A percentile compares a stretch with the other conserved stretches of the same genome.
Evolutionary conservation across 2,797 vertebrate species (phyloP).

Genomic region (Smutsia gigantea): DNA sequence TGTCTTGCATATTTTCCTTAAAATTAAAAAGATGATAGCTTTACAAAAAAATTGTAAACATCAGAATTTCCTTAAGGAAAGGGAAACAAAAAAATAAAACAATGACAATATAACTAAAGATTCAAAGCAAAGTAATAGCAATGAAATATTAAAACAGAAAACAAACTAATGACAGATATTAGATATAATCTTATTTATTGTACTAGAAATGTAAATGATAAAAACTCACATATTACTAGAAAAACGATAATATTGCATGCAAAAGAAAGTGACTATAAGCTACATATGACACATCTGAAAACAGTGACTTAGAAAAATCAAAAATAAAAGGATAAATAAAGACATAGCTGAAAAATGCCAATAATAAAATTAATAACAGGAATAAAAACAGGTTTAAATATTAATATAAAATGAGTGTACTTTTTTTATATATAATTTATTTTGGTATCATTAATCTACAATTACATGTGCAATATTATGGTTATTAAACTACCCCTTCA

Average conservation of each 20-base stretch:
- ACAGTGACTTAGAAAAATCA: neutral
- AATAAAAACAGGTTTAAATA: slow-evolving; percentile 23
- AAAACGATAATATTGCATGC: neutral
- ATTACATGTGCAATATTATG: too few relatives aligned
- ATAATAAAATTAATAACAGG: neutral
- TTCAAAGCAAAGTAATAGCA: neutral
- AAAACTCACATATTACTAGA: neutral
- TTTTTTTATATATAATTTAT: neutral
- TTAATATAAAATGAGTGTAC: neutral
- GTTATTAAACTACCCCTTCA: too few relatives aligned
- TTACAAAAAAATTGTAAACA: neutral
- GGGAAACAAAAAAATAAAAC: neutral
- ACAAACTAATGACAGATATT: neutral
- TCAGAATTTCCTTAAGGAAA: neutral
- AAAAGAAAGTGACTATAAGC: neutral
- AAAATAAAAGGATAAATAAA: neutral
- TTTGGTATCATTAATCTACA: too few relatives aligned
- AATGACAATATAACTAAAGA: neutral
- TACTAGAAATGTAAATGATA: neutral
- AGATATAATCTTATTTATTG: neutral
- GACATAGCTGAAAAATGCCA: neutral
- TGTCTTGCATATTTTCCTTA: neutral
- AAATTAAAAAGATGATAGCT: neutral
- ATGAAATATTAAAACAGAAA: neutral
- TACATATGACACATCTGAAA: neutral